These are phyloP conservation scores for Marasmarcha lunaedactyla DNA, from an alignment of 2,888 invertebrate genomes.

Conservation along the genomic window DNA sequence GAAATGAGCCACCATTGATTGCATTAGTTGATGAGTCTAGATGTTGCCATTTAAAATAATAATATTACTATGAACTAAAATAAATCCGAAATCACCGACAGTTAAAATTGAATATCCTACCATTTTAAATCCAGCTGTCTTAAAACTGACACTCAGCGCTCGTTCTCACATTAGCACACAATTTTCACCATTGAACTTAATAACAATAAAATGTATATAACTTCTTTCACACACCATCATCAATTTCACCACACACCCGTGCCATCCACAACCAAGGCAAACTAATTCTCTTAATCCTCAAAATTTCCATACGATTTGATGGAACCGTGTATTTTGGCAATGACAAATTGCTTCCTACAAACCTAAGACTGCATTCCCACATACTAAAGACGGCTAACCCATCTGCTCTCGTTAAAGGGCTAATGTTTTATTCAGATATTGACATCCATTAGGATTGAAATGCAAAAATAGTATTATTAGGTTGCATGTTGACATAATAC, in stretches of 20 bases:
- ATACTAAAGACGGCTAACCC: conserved; percentile 28
- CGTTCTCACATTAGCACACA: too few species aligned
- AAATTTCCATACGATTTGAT: conserved; percentile 40
- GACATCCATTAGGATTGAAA: conserved; percentile 53
- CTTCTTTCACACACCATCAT: too few species aligned
- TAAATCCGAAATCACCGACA: too few species aligned
- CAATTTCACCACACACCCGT: conserved; percentile 1
- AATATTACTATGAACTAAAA: too few species aligned
- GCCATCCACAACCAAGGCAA: conserved; percentile 22
- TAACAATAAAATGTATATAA: too few species aligned
- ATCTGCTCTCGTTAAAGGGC: conserved; percentile 37
- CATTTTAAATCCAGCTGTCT: too few species aligned
- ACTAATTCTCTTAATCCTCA: conserved; percentile 33
- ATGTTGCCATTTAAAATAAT: too few species aligned
- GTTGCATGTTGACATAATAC: conserved; percentile 66
- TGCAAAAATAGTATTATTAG: conserved; percentile 51
- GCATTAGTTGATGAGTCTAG: too few species aligned
- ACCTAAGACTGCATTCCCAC: conserved; percentile 32
- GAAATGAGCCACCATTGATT: too few species aligned
- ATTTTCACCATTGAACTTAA: too few species aligned
- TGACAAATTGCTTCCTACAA: conserved; percentile 47
- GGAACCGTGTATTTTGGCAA: conserved; percentile 38
- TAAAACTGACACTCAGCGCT: too few species aligned
- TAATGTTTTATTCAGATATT: conserved; percentile 59
- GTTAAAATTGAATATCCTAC: too few species aligned